Conservation (phyloP, 2,113 vertebrate species). For the Eolophus roseicapilla region DNA sequence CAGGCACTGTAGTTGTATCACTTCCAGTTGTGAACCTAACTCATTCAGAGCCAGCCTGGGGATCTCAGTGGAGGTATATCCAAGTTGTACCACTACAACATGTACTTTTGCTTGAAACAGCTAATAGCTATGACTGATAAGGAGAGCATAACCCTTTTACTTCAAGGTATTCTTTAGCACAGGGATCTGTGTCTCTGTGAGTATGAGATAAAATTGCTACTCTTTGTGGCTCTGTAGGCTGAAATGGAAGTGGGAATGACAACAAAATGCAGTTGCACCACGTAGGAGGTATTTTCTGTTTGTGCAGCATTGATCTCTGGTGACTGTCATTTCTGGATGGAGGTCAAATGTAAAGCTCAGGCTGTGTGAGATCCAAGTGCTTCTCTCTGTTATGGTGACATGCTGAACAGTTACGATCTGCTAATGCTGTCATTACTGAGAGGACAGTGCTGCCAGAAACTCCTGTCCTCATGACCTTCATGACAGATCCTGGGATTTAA, state of each 20-base stretch:
- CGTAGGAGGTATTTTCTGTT: not conserved
- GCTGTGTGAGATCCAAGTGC: not conserved
- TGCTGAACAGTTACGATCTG: not conserved
- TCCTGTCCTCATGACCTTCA: not conserved
- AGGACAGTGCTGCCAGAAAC: not conserved
- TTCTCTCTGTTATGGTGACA: not conserved
- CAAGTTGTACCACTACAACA: not conserved
- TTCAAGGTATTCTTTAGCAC: not conserved
- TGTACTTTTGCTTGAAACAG: not conserved
- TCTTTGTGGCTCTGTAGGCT: not conserved
- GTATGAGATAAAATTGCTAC: not conserved
- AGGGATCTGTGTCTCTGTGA: not conserved
- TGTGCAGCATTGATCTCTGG: not conserved
- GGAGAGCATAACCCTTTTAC: not conserved
- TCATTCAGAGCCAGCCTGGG: not conserved
- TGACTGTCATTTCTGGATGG: not conserved
- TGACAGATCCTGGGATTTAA: not conserved
- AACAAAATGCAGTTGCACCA: not conserved
- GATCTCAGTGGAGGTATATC: not conserved
- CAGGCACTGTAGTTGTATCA: accelerated
- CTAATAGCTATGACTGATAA: not conserved
- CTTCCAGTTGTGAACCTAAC: not conserved
- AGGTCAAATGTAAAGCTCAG: not conserved
- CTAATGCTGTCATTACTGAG: not conserved
- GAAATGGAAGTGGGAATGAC: not conserved